phyloP scores from a whole-genome alignment of 2,888 invertebrate genomes.

The Hololepta plana region DNA sequence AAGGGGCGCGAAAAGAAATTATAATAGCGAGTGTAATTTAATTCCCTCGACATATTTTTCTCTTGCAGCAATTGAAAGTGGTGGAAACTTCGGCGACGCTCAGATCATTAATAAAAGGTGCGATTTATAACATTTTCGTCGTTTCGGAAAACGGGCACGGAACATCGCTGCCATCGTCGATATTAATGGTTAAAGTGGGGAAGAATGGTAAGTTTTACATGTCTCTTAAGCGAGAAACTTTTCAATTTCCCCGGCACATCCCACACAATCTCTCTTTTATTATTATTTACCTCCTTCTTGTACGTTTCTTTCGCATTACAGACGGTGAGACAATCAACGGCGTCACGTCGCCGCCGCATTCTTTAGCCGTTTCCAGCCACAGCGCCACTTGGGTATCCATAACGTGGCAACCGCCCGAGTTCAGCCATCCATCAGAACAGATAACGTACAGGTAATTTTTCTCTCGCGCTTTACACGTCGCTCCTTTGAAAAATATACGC shows the following conservation, averaged over 20 bases:
- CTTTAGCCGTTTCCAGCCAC: conserved; percentile 57
- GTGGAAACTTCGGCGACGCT: conserved; percentile 44
- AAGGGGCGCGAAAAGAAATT: no score
- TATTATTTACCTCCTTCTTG: neutral
- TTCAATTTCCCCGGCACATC: neutral
- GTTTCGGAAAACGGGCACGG: conserved; percentile 61
- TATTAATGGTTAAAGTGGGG: conserved; percentile 54
- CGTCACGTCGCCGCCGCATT: conserved; percentile 67
- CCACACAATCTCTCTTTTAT: neutral
- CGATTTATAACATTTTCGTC: conserved; percentile 64
- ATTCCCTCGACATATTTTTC: conserved; percentile 1
- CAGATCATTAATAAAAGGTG: conserved; percentile 43
- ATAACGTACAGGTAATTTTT: conserved; percentile 46
- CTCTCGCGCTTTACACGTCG: neutral
- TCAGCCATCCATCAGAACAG: conserved; percentile 61
- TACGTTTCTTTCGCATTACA: conserved; percentile 8
- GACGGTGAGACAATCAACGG: conserved; percentile 34
- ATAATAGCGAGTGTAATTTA: no score
- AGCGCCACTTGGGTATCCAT: conserved; percentile 69
- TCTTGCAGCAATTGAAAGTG: conserved; percentile 48
- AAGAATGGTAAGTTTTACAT: conserved; percentile 28
- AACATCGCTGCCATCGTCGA: conserved; percentile 63
- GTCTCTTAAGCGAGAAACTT: neutral
- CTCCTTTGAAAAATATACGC: conserved; percentile 2
- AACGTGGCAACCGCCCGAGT: conserved; percentile 73